These are phyloP conservation scores for Aythya baeri DNA, from an alignment of 2,113 vertebrate species.

Conservation along the genomic window DNA sequence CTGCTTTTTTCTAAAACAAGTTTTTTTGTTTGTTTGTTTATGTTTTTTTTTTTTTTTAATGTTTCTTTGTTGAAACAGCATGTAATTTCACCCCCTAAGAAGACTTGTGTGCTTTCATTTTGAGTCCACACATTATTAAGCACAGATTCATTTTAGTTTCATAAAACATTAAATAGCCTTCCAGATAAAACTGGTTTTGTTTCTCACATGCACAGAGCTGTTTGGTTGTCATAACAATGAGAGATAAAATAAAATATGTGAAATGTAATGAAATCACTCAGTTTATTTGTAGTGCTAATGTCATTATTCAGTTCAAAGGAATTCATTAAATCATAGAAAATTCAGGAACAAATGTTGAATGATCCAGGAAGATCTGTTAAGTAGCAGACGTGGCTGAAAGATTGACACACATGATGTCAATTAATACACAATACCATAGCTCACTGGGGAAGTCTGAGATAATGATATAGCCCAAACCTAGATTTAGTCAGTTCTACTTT, in stretches of 20 bases:
- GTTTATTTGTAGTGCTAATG: not conserved
- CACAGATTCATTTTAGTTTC: conserved; percentile 16
- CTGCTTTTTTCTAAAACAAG: not conserved
- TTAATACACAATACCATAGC: not conserved
- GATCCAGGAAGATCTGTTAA: not conserved
- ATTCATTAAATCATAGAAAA: conserved; percentile 28
- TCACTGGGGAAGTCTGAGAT: not conserved
- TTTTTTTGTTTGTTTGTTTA: too few relatives aligned
- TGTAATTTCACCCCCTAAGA: not conserved
- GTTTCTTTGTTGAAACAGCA: not conserved
- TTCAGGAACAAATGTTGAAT: not conserved
- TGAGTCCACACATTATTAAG: not conserved
- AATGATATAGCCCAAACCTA: not conserved
- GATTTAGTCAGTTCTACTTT: not conserved
- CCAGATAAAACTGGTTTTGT: conserved; percentile 39
- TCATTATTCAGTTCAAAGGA: not conserved
- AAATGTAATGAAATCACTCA: not conserved
- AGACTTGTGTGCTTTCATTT: not conserved
- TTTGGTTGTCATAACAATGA: conserved; percentile 26
- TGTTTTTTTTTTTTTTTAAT: too few relatives aligned
- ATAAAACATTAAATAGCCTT: conserved; percentile 31
- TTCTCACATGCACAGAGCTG: not conserved
- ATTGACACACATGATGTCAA: not conserved
- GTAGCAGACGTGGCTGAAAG: not conserved
- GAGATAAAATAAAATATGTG: conserved; percentile 34